Percentiles rank a stretch among this genome's conserved stretches.
These are phyloP conservation scores for Acrocyrtus sp. DNA, from an alignment of 2,888 invertebrate genomes.

Conservation along the genomic window DNA sequence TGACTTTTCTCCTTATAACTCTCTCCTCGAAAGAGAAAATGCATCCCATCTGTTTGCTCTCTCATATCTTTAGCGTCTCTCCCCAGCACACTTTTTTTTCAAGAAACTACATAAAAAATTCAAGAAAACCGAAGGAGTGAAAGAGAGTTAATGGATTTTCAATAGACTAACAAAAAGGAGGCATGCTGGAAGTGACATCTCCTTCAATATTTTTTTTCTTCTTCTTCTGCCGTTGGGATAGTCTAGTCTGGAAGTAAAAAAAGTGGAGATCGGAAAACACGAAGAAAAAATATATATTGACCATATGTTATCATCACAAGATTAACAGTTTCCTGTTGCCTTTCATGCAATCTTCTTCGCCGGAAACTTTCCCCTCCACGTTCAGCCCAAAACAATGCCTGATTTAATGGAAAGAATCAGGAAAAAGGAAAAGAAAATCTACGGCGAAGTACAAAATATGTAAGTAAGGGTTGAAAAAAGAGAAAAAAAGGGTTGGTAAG, in stretches of 20 bases:
- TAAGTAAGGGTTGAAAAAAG: not conserved
- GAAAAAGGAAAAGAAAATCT: constrained; percentile 4
- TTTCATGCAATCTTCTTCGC: constrained; percentile 9
- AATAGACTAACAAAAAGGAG: constrained; percentile 33
- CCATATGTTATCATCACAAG: constrained; percentile 48
- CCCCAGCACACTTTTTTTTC: constrained; percentile 3
- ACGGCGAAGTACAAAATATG: not conserved
- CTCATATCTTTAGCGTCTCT: no score
- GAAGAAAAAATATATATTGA: no score
- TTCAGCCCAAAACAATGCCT: not conserved
- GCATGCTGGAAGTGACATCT: constrained; percentile 39
- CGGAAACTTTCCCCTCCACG: not conserved
- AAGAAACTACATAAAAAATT: constrained; percentile 17
- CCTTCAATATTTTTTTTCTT: constrained; percentile 44
- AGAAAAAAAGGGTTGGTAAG: constrained; percentile 21
- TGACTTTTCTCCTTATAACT: no score
- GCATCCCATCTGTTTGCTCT: constrained; percentile 26
- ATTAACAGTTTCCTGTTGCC: constrained; percentile 47
- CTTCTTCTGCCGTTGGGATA: no score
- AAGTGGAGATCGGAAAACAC: no score
- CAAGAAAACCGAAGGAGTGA: constrained; percentile 8
- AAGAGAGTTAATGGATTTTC: constrained; percentile 41
- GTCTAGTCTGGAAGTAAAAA: no score
- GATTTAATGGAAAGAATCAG: not conserved
- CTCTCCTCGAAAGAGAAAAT: no score